phyloP scores from a whole-genome alignment of 2,113 vertebrate genomes.

The Phycodurus eques region DNA sequence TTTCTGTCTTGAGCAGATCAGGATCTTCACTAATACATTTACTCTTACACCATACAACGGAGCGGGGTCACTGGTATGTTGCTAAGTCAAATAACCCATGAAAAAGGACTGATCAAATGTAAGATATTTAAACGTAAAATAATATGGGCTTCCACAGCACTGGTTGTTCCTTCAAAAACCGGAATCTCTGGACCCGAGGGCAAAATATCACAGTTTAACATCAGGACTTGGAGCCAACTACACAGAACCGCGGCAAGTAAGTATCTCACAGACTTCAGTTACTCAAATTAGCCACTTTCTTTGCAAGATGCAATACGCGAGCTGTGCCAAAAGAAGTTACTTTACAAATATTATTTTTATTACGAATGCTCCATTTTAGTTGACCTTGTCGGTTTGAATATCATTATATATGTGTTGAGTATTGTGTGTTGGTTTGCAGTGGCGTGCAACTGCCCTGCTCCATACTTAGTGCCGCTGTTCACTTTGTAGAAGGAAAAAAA shows the following conservation, averaged over 20 bases:
- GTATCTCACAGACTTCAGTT: not conserved
- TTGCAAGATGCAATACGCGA: not conserved
- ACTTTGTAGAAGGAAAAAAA: not conserved
- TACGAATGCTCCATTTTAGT: not conserved
- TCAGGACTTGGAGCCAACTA: conserved; percentile 81
- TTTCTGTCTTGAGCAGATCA: conserved; percentile 71
- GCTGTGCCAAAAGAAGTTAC: not conserved
- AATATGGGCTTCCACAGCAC: conserved; percentile 63
- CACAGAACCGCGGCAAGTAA: conserved; percentile 71
- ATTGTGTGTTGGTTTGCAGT: no score
- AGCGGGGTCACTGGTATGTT: conserved; percentile 86
- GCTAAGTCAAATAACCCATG: conserved; percentile 24
- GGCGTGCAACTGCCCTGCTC: no score
- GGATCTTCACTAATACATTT: conserved; percentile 86
- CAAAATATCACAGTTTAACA: conserved; percentile 84
- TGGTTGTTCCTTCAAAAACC: conserved; percentile 83
- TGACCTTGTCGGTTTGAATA: not conserved
- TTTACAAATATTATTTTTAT: not conserved
- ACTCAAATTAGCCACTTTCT: not conserved
- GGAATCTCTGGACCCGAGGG: conserved; percentile 77
- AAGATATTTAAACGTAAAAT: not conserved
- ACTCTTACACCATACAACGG: conserved; percentile 87
- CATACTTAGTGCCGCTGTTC: not conserved
- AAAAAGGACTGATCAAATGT: not conserved
- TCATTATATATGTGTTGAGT: not conserved